Base-by-base conservation (phyloP, 2,113 vertebrate species). In the Ailurus styani region DNA sequence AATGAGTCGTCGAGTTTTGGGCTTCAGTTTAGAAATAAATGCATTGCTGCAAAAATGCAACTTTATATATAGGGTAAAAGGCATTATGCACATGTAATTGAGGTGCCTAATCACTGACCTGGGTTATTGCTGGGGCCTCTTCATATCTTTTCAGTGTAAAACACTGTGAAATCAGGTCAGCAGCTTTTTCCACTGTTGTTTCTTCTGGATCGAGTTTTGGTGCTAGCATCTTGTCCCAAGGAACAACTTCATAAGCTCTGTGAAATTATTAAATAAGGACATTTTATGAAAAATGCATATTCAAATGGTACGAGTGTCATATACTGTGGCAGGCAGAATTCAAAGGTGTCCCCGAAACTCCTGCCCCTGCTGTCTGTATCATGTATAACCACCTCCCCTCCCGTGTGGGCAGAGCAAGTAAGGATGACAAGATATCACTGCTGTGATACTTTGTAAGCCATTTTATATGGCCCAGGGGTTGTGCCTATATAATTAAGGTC, bases 241-340 rank as follows among this genome's bases (percentile, higher is more conserved):
- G 95, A 93, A 98, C 93, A 9, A 96, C 96, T 98, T 99, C 98
- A 85, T 99, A 99, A 96, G 96, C 97, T 97, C 98, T 99, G 87
- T 8, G 90, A 34, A 20, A 93, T 95, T 40, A 83, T 82, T 12
- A 95, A 94, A 42, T 88, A 52, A 1, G 37, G 25, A 68, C 5
- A 15, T 40, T 60, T 96, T 25, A 83, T 50, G 57, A 23, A 68
- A 87, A 84, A 45, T 1, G 47, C 0, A 20, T 5, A 29, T 45
- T 70, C 31, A 54, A 0, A 6, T 6, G 25, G 20, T 13, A 21
- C 0, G 23, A 15, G 40, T 37, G 1, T 15, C 10, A 0, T 7
- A 15, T 21, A 5, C 1, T 9, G 14, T 7, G 34, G 31, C 6
- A 34, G 6, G 70, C 20, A 72, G 34, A 75, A 60, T 45, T 88